Evolutionary conservation across 2,113 vertebrate genomes (phyloP).

Genomic region (Thymallus thymallus): DNA sequence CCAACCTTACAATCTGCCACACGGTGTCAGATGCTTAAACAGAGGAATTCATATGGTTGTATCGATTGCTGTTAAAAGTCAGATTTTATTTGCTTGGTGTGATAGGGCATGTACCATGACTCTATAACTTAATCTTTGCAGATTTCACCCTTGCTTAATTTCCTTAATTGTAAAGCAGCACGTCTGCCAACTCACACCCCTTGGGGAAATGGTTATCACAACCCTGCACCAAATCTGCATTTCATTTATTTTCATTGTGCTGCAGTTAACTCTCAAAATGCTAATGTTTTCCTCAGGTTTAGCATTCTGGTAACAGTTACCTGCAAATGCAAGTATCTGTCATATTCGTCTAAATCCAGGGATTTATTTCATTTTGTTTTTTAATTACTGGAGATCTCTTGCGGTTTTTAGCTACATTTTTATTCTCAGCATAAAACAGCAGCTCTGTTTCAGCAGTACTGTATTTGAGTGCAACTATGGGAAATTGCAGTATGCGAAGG

Average conservation of each 20-base stretch:
- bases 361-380: too few species aligned
- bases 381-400: neutral
- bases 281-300: too few species aligned
- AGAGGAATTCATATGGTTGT: neutral
- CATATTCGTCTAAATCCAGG: too few species aligned
- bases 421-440: neutral
- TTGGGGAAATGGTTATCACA: constrained; percentile 4
- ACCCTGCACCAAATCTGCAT: neutral
- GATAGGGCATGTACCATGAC: constrained; percentile 68
- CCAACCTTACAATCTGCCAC: neutral
- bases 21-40: neutral
- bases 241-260: neutral
- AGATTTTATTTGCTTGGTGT: constrained; percentile 33
- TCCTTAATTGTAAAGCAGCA: constrained; percentile 62
- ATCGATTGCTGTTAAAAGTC: neutral
- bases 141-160: constrained; percentile 70
- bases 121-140: constrained; percentile 59
- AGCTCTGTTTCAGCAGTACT: neutral
- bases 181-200: constrained; percentile 12
- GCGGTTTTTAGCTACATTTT: neutral
- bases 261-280: too few species aligned
- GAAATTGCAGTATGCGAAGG: neutral
- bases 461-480: neutral
- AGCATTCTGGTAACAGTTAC: too few species aligned
- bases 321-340: too few species aligned